Conservation (phyloP, 2,113 vertebrate genomes). For the Hippopotamus amphibius region DNA sequence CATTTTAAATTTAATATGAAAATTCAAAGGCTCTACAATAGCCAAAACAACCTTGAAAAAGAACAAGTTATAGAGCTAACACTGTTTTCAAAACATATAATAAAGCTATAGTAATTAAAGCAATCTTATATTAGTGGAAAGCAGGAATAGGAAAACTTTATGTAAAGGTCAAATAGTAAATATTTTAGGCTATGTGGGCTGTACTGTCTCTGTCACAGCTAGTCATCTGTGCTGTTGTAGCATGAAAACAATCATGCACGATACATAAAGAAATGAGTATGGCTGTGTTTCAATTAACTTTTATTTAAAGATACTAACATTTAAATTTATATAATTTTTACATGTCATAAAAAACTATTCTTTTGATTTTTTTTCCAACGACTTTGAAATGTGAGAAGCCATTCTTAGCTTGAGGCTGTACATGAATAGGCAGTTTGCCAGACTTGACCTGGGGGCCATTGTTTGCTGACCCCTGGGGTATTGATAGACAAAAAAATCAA, state of each 20-base stretch:
- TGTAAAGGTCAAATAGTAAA: conserved; percentile 45
- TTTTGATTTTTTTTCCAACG: neutral
- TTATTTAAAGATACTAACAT: conserved; percentile 51
- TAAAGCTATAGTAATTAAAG: conserved; percentile 45
- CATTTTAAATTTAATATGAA: conserved; percentile 50
- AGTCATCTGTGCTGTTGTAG: neutral
- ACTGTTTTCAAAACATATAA: conserved; percentile 47
- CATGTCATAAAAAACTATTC: conserved; percentile 26
- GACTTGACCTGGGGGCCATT: neutral
- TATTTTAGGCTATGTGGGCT: conserved; percentile 34
- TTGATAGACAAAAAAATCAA: neutral
- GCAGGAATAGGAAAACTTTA: neutral
- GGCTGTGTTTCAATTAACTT: conserved; percentile 32
- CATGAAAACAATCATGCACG: neutral
- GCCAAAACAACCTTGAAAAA: conserved; percentile 38
- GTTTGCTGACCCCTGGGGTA: neutral
- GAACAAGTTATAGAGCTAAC: conserved; percentile 22
- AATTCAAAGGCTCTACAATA: conserved; percentile 56
- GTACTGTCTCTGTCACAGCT: conserved; percentile 5
- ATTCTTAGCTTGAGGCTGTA: neutral
- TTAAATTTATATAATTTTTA: conserved; percentile 52
- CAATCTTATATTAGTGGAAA: conserved; percentile 37
- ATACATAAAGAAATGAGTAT: neutral
- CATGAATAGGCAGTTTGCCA: neutral
- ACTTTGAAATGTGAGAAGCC: neutral